These are phyloP conservation scores for Drosophila equinoxialis DNA, from an alignment of 1,140 invertebrate genomes.

Conservation along the genomic window DNA sequence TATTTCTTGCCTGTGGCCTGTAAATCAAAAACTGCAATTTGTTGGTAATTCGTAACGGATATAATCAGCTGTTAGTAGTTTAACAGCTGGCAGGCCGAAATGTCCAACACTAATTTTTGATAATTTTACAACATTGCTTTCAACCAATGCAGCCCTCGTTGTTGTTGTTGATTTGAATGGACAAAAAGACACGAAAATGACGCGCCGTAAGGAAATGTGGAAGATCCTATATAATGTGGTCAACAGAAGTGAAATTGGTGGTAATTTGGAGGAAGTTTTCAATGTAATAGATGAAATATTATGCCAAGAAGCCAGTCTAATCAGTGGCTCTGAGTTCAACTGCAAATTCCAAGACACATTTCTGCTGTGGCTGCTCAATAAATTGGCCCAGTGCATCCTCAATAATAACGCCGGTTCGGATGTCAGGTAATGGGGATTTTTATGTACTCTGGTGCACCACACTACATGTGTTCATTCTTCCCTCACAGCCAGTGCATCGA, in stretches of 20 bases:
- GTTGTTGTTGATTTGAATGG: slow-evolving; percentile 13
- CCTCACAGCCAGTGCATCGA: slow-evolving; percentile 48
- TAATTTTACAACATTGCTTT: background rate
- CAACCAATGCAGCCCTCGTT: slow-evolving; percentile 4
- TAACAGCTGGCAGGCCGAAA: no score
- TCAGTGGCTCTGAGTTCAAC: slow-evolving; percentile 61
- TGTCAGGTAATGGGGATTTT: slow-evolving; percentile 34
- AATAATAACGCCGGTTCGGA: slow-evolving; percentile 22
- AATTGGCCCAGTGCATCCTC: slow-evolving; percentile 52
- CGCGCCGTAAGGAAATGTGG: slow-evolving; percentile 77
- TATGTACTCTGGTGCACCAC: background rate
- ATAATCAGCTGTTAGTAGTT: no score
- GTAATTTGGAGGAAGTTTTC: slow-evolving; percentile 58
- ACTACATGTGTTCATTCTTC: no score
- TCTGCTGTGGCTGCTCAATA: slow-evolving; percentile 71
- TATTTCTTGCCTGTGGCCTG: no score
- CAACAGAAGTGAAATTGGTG: slow-evolving; percentile 48
- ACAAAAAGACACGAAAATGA: slow-evolving; percentile 44
- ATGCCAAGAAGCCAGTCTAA: slow-evolving; percentile 74
- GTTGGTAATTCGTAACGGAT: no score
- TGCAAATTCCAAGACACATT: slow-evolving; percentile 71
- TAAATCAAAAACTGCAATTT: no score
- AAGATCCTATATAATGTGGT: slow-evolving; percentile 72
- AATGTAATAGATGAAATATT: slow-evolving; percentile 73
- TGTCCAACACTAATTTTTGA: background rate